Base-by-base conservation (phyloP, 1,140 invertebrate species). In the Apis dorsata region DNA sequence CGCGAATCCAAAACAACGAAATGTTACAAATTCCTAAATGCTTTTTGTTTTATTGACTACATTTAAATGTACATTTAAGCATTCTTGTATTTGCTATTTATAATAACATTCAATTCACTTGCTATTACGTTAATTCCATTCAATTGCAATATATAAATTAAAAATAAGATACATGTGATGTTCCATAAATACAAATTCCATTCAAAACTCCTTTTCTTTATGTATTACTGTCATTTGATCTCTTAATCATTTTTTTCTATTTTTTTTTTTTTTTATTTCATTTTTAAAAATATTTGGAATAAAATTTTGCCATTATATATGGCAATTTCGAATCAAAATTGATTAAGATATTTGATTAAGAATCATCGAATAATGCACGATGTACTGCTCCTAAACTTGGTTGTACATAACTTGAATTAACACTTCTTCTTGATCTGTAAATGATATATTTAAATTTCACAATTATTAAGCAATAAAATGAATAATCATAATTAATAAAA, bases 351-450 rank as follows among this genome's bases (percentile, higher is more conserved):
- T 69, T 85, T 77, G 44, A 85, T 89, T 89, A 89, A 79, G 88
- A 92, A 81, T 94, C 90, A 65, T 94, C 92, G 70, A 94, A 94
- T 55, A 94, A 89, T 17, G 93, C 93, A 62, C 93, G 92, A 90
- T 94, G 93, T 57, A 94, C 92, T 28, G 93, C 92, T 86, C 92
- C 93, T 86, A 94, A 91, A 83, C 91, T 94, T 59, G 93, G 92
- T 79, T 94, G 93, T 57, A 93, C 91, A 53, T 93, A 94, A 86
- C 91, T 92, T 24, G 93, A 91, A 77, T 91, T 92, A 78, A 90
- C 86, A 11, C 89, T 90, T 90, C 93, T 90, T 80, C 92, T 92
- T 8, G 91, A 91, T 70, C 92, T 93, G n/a, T n/a, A 66, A 68
- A 65, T 51, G 21, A 66, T n/a, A 11, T 21, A 57, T 63, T 71